Conservation (phyloP, 2,888 invertebrate genomes). For the Rhagonycha fulva region DNA sequence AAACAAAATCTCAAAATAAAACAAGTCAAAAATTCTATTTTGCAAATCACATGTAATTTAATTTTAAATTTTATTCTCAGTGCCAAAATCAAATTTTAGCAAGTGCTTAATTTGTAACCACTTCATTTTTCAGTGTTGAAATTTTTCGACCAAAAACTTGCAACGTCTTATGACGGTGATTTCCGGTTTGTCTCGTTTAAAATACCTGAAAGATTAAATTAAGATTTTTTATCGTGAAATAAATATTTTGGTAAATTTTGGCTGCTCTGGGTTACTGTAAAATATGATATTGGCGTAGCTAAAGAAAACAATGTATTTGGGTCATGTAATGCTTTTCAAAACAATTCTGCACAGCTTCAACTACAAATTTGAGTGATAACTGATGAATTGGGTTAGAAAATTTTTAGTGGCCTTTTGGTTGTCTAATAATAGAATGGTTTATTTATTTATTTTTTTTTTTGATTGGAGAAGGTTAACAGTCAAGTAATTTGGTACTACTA, state of each 20-base stretch:
- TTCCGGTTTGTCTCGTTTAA: not conserved
- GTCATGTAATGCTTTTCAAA: conserved; percentile 1
- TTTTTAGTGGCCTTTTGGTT: not conserved
- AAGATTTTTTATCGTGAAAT: not conserved
- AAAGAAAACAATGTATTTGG: conserved; percentile 6
- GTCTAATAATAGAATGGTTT: not conserved
- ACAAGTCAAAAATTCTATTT: not conserved
- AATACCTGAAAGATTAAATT: not conserved
- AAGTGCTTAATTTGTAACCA: not conserved
- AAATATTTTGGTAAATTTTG: conserved; percentile 4
- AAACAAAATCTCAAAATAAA: not conserved
- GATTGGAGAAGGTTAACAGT: not conserved
- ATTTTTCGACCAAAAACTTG: not conserved
- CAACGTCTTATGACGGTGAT: not conserved
- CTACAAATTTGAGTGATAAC: not conserved
- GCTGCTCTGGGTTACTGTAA: not conserved
- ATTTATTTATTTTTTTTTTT: not conserved
- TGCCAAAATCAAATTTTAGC: not conserved
- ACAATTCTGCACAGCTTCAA: not conserved
- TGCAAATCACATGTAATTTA: not conserved
- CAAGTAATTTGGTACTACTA: not conserved
- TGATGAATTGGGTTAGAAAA: not conserved
- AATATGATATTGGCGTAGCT: not conserved
- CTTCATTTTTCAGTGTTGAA: not conserved
- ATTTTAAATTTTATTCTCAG: not conserved